A percentile compares a stretch with the other conserved stretches of the same genome.
Evolutionary conservation across 2,113 vertebrate genomes (phyloP).

Genomic region (Sylvia atricapilla): DNA sequence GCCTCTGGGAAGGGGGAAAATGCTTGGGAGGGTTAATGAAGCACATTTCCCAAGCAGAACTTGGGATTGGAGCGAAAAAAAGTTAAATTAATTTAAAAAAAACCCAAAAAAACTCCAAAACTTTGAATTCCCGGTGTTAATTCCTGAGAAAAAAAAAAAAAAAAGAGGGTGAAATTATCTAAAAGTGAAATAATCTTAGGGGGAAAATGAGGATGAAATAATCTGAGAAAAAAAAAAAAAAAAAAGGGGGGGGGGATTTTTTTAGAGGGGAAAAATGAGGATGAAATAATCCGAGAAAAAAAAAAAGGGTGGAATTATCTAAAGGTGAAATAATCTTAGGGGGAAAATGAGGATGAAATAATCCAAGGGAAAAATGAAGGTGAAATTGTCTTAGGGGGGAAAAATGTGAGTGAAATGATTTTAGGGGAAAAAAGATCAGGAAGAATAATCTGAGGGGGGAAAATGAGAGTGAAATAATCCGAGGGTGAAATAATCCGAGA

Average conservation of each 20-base stretch:
- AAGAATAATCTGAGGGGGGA: background rate
- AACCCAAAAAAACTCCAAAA: background rate
- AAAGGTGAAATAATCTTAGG: no score
- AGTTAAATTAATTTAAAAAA: background rate
- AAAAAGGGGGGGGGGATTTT: no score
- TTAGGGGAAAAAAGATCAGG: background rate
- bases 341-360: background rate
- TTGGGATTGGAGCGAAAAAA: background rate
- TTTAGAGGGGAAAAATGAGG: no score
- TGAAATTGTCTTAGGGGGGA: no score
- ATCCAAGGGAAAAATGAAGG: no score
- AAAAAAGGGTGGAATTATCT: no score
- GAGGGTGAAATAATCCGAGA: no score
- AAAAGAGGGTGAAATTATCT: fast-evolving
- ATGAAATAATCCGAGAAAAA: no score
- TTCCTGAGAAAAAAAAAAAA: no score
- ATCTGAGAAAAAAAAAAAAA: no score
- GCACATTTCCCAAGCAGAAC: background rate
- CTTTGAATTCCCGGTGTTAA: background rate
- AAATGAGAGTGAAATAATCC: fast-evolving
- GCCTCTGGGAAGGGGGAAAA: background rate
- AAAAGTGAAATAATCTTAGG: no score
- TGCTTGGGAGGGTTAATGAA: slow-evolving; percentile 9
- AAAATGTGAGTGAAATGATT: background rate
- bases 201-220: no score